These are phyloP conservation scores for Ligdia adustata DNA, from an alignment of 2,888 invertebrate genomes.

Conservation along the genomic window DNA sequence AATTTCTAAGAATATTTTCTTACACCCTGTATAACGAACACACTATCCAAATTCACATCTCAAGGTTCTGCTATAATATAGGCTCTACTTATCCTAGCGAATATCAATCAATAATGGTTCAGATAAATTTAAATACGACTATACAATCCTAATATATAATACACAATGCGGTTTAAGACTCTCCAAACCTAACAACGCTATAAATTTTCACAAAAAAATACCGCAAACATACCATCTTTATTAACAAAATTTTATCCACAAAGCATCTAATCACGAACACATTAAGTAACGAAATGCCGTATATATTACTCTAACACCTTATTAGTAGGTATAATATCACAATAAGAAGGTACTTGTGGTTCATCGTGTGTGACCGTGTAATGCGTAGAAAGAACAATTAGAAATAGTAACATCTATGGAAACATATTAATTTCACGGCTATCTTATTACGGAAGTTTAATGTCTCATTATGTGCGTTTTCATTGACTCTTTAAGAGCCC, in stretches of 20 bases:
- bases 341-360: conserved; percentile 15
- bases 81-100: too few relatives aligned
- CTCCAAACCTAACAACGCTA: too few relatives aligned
- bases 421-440: conserved; percentile 60
- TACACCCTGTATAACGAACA: too few relatives aligned
- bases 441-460: conserved; percentile 60
- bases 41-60: too few relatives aligned
- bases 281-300: background rate
- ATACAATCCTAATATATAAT: too few relatives aligned
- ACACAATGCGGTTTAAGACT: too few relatives aligned
- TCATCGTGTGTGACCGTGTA: conserved; percentile 26
- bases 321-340: conserved; percentile 19
- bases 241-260: conserved; percentile 1
- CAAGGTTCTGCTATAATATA: too few relatives aligned
- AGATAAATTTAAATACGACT: too few relatives aligned
- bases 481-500: conserved; percentile 34
- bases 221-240: background rate
- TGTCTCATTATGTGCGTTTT: conserved; percentile 57
- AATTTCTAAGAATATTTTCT: too few relatives aligned
- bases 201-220: too few relatives aligned
- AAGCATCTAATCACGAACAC: conserved; percentile 10
- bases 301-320: conserved; percentile 20
- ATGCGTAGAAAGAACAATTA: conserved; percentile 38
- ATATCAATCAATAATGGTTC: too few relatives aligned
- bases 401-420: conserved; percentile 30